Conservation (phyloP, 2,113 vertebrate species). For the Probosciger aterrimus region DNA sequence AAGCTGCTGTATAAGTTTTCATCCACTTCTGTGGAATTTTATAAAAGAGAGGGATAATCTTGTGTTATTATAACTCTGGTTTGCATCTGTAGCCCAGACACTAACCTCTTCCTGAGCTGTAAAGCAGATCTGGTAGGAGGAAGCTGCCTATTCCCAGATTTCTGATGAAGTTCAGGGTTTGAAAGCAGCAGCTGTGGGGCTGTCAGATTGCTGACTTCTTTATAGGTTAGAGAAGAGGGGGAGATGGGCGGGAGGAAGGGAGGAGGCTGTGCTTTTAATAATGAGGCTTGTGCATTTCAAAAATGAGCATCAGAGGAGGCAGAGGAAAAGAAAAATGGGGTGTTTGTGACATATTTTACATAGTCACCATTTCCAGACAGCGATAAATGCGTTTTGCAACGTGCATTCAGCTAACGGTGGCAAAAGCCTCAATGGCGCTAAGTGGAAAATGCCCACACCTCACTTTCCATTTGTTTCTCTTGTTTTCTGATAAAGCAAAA, state of each 20-base stretch:
- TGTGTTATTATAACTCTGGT: neutral
- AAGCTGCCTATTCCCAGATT: neutral
- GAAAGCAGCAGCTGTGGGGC: neutral
- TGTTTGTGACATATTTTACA: neutral
- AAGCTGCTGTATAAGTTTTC: neutral
- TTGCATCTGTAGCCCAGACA: neutral
- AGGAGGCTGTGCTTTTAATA: neutral
- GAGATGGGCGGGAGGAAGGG: neutral
- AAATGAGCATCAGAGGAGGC: neutral
- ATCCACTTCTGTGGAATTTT: neutral
- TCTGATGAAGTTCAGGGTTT: neutral
- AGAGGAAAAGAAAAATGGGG: neutral
- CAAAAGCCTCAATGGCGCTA: neutral
- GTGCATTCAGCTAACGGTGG: neutral
- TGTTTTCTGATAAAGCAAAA: neutral
- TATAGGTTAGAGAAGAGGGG: neutral
- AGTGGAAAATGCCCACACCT: neutral
- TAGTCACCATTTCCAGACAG: neutral
- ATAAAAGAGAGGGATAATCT: neutral
- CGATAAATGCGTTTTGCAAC: neutral
- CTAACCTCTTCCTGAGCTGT: neutral
- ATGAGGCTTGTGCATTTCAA: neutral
- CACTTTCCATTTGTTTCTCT: neutral
- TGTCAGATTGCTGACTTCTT: neutral
- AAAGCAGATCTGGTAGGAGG: neutral